A percentile compares a stretch with the other conserved stretches of the same genome.
Conservation (phyloP, 1,140 invertebrate species). For the Apis mellifera region Amel_HAv3.1 CM009945.2:1760501-1761000, state of each 20-base stretch:
- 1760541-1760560: neutral
- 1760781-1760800: neutral
- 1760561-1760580: neutral
- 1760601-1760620: too few species aligned
- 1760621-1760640: neutral
- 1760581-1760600: neutral
- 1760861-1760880: neutral
- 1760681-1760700: neutral
- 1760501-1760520: neutral
- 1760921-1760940: neutral
- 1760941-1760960: neutral
- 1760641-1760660: neutral
- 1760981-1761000: conserved; percentile 21
- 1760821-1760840: too few species aligned
- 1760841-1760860: neutral
- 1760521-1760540: neutral
- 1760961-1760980: conserved; percentile 28
- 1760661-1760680: conserved; percentile 23
- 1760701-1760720: conserved; percentile 1
- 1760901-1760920: too few species aligned
- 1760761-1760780: neutral
- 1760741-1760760: neutral
- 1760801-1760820: too few species aligned
- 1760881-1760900: neutral
- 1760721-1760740: neutral